Evolutionary conservation across 2,113 vertebrate genomes (phyloP).

Genomic region (Bombycilla garrulus): DNA sequence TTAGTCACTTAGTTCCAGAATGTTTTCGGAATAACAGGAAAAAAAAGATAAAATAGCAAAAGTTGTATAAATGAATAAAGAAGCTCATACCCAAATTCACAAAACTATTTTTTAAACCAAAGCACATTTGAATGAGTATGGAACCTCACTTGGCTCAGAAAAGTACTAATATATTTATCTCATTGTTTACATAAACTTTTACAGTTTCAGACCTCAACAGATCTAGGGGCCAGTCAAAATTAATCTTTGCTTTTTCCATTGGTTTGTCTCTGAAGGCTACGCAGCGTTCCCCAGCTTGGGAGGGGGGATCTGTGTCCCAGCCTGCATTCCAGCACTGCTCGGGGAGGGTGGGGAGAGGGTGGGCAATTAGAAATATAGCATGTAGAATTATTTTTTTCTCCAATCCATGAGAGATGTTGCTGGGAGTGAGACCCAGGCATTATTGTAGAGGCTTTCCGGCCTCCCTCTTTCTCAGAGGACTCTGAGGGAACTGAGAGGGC

Average conservation of each 20-base stretch:
- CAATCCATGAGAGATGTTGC: neutral
- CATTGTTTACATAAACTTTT: conserved; percentile 99
- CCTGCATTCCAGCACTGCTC: conserved; percentile 32
- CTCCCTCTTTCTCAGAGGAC: neutral
- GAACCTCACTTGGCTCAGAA: conserved; percentile 93
- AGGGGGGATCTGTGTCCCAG: neutral
- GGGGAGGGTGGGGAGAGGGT: neutral
- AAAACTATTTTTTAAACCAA: conserved; percentile 99
- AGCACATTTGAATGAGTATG: conserved; percentile 98
- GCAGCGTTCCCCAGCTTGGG: neutral
- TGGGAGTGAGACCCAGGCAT: neutral
- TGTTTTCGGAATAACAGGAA: conserved; percentile 86
- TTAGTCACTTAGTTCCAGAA: conserved; percentile 84
- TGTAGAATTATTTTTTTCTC: neutral
- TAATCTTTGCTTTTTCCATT: conserved; percentile 79
- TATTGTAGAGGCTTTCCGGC: neutral
- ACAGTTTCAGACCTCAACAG: conserved; percentile 98
- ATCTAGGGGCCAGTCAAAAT: conserved; percentile 86
- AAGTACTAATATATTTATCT: conserved; percentile 96
- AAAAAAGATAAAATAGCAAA: conserved; percentile 78
- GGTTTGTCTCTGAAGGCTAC: conserved; percentile 52
- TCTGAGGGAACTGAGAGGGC: neutral
- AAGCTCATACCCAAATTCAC: conserved; percentile 99
- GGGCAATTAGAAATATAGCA: neutral
- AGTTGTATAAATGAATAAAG: conserved; percentile 83